A percentile compares a stretch with the other conserved stretches of the same genome.
phyloP scores from a whole-genome alignment of 2,888 invertebrate species.

The Drosophila borealis region DNA sequence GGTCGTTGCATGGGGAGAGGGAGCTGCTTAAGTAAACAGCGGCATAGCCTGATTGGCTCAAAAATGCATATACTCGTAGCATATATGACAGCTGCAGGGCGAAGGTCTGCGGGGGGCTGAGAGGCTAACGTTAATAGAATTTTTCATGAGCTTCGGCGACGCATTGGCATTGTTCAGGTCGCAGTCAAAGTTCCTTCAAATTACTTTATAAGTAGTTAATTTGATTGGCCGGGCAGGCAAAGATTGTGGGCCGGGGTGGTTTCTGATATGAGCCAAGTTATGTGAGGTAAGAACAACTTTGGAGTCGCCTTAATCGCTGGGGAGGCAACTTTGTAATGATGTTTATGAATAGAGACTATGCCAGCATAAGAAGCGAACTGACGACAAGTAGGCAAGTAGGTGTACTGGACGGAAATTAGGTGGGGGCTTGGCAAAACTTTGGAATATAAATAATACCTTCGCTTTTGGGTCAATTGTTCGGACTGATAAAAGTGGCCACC shows the following conservation, averaged over 20 bases:
- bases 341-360: constrained; percentile 60
- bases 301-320: constrained; percentile 61
- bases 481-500: constrained; percentile 9
- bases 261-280: constrained; percentile 63
- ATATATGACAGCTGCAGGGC: constrained; percentile 54
- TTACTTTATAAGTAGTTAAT: constrained; percentile 78
- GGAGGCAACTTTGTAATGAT: constrained; percentile 70
- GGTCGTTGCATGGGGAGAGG: background rate
- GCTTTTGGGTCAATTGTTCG: constrained; percentile 18
- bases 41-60: constrained; percentile 66
- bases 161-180: constrained; percentile 58
- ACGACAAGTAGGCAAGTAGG: constrained; percentile 31
- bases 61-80: constrained; percentile 66
- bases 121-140: constrained; percentile 65
- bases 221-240: constrained; percentile 60
- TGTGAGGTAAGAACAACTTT: constrained; percentile 53
- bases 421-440: constrained; percentile 34
- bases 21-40: constrained; percentile 63
- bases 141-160: constrained; percentile 69
- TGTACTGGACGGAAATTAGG: constrained; percentile 33
- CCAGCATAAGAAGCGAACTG: constrained; percentile 26
- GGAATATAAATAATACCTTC: constrained; percentile 23
- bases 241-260: constrained; percentile 19
- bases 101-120: too few relatives aligned
- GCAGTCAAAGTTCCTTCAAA: constrained; percentile 67